phyloP scores from a whole-genome alignment of 2,888 invertebrate species.

The Hirtodrosophila histrioides region DNA sequence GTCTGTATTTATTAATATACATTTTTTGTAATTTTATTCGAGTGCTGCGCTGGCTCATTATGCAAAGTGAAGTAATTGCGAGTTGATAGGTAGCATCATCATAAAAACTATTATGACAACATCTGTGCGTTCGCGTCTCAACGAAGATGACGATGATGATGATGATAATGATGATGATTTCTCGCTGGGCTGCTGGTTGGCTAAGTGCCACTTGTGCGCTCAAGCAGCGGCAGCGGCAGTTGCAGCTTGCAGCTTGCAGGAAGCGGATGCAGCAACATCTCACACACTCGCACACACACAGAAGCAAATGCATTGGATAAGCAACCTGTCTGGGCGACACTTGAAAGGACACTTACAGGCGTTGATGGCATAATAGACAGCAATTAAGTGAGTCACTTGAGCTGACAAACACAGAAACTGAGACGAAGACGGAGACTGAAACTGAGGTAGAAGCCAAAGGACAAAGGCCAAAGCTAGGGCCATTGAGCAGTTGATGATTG shows the following conservation, averaged over 20 bases:
- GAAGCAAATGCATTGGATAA: constrained; percentile 21
- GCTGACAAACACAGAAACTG: constrained; percentile 61
- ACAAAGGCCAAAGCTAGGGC: constrained; percentile 22
- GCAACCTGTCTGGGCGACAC: constrained; percentile 53
- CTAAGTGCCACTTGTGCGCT: constrained; percentile 61
- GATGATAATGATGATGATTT: constrained; percentile 27
- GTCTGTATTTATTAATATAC: neutral
- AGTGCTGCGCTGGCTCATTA: constrained; percentile 47
- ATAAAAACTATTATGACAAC: constrained; percentile 51
- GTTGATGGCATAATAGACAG: constrained; percentile 78
- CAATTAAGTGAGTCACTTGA: constrained; percentile 74
- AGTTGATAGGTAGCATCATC: constrained; percentile 57
- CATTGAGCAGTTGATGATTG: constrained; percentile 36
- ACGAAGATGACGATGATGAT: constrained; percentile 24
- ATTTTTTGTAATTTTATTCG: constrained; percentile 7
- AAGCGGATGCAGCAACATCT: constrained; percentile 57
- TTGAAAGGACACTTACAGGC: constrained; percentile 65
- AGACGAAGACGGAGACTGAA: neutral
- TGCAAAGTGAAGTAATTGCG: constrained; percentile 72
- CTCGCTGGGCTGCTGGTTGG: constrained; percentile 28
- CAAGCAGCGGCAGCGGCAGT: constrained; percentile 57
- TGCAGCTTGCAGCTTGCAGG: constrained; percentile 65
- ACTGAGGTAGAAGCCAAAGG: neutral
- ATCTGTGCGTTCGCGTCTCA: constrained; percentile 9
- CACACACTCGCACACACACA: constrained; percentile 17